Conservation (phyloP, 2,888 invertebrate genomes). For the Aporophyla lueneburgensis region DNA sequence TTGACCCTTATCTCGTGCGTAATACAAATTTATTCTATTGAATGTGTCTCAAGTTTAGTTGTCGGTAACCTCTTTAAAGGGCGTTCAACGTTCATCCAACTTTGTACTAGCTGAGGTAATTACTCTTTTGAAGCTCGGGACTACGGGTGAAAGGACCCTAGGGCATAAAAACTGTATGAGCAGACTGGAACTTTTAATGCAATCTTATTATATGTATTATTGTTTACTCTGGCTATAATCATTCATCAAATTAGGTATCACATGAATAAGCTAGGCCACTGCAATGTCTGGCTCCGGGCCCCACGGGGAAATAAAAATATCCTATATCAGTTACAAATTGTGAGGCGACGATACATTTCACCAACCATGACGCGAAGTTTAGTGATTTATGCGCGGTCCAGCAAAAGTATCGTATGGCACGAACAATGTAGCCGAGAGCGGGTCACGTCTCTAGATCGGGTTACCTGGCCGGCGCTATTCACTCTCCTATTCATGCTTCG, state of each 20-base stretch:
- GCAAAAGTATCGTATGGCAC: constrained; percentile 77
- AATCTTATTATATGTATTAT: neutral
- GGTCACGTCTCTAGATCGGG: constrained; percentile 80
- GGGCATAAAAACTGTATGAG: constrained; percentile 8
- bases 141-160: constrained; percentile 24
- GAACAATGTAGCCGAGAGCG: constrained; percentile 75
- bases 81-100: constrained; percentile 64
- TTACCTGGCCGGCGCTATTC: constrained; percentile 80
- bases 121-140: constrained; percentile 44
- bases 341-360: constrained; percentile 56
- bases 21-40: constrained; percentile 61
- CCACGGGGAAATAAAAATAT: constrained; percentile 1
- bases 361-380: constrained; percentile 49
- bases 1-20: constrained; percentile 64
- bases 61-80: constrained; percentile 68
- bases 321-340: constrained; percentile 41
- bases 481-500: constrained; percentile 78
- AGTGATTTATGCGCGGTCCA: constrained; percentile 66
- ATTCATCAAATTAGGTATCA: neutral
- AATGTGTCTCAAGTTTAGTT: constrained; percentile 50
- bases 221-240: neutral
- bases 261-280: neutral
- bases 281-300: neutral
- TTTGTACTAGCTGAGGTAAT: constrained; percentile 55
- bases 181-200: neutral